Base-by-base conservation (phyloP, 2,888 invertebrate species). In the Cenopis cana region DNA sequence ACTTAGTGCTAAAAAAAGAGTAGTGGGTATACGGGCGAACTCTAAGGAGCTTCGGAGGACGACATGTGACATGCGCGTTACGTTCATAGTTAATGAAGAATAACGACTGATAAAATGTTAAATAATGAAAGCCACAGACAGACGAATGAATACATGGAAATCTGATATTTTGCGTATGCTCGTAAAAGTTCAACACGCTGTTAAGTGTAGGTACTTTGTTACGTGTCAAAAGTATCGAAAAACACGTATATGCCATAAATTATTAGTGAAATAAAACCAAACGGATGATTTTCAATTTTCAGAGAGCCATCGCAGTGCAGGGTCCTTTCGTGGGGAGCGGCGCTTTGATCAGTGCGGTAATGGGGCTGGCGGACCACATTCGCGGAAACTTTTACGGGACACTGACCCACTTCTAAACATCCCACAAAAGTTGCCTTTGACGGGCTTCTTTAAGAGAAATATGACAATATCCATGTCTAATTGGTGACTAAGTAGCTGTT, bases 371-470 rank as follows among this genome's bases (percentile, higher is more conserved):
- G 83, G 87, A 86, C 88, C 90, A 87, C 84, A 86, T 81, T 86
- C 83, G 85, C 84, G 87, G 87, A 89, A 91, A 89, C 88, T 89
- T 91, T 92, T 82, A 90, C 92, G 92, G 90, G 89, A 91, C 90
- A 86, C 87, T 89, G 88, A 87, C 85, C 87, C 84, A 88, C 90
- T 87, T 90, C 89, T 89, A 80, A 89, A 87, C 85, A 76, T 80
- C 75, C 78, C 77, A 79, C 82, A 83, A 83, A 87, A 87, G 83
- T 85, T 84, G 82, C 84, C 79, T 77, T 84, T 85, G 82, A 75
- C 79, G 82, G 77, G 76, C 76, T 82, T 81, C 83, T 83, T 84
- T 78, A 85, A 84, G 84, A 83, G 55, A 69, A 69, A 67, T 56
- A 71, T 71, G 66, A 71, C 54, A 70, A 17, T 24, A 33, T 33